Evolutionary conservation across 2,113 vertebrate genomes (phyloP).

Genomic region (Leucosticte australis): DNA sequence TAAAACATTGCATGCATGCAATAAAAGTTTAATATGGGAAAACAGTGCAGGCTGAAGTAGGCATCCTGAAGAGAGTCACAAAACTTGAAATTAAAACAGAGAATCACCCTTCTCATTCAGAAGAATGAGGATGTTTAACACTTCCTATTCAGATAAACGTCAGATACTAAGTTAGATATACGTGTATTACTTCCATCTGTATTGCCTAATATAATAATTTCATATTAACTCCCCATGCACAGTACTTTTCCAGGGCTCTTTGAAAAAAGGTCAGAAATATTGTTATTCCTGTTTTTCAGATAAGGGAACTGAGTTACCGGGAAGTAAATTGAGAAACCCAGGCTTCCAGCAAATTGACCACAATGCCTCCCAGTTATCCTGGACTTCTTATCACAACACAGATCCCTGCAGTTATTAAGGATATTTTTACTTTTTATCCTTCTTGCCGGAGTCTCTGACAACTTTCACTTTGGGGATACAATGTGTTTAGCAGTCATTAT

Average conservation of each 20-base stretch:
- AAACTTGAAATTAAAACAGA: constrained; percentile 12
- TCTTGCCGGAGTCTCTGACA: neutral
- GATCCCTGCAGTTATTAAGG: neutral
- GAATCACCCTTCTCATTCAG: neutral
- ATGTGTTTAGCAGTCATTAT: neutral
- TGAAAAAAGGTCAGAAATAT: neutral
- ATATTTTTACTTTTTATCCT: neutral
- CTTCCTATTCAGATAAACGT: neutral
- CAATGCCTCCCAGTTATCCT: neutral
- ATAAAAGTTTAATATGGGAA: neutral
- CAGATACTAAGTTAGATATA: neutral
- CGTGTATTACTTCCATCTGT: neutral
- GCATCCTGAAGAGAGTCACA: neutral
- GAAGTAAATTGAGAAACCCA: neutral
- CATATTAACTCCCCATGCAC: neutral
- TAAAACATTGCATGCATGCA: neutral
- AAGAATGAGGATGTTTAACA: neutral
- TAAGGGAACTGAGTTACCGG: neutral
- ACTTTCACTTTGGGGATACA: neutral
- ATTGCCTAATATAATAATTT: neutral
- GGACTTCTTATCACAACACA: neutral
- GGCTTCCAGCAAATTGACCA: neutral
- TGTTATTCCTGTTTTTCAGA: neutral
- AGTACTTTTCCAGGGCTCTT: neutral
- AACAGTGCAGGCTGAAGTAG: neutral